phyloP scores from a whole-genome alignment of 2,113 vertebrate genomes.

The Prinia subflava region DNA sequence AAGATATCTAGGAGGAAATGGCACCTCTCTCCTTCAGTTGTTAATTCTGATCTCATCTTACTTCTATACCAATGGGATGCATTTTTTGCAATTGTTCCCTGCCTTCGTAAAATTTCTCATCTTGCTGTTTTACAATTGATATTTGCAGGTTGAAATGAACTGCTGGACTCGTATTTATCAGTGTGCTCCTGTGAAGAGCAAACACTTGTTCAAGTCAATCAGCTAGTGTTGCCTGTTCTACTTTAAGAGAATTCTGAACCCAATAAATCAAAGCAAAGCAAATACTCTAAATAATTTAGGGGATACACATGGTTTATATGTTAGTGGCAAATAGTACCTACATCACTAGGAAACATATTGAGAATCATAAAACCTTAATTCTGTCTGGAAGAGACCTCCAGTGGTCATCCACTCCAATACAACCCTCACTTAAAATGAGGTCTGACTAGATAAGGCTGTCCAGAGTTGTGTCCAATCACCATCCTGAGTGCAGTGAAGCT shows the following conservation, averaged over 20 bases:
- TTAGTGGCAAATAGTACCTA: conserved; percentile 13
- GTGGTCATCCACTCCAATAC: neutral
- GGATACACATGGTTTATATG: neutral
- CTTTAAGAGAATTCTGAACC: neutral
- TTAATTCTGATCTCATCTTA: neutral
- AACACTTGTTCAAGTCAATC: neutral
- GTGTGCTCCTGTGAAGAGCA: neutral
- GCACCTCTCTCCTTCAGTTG: neutral
- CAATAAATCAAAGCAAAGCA: neutral
- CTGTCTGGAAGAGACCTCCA: neutral
- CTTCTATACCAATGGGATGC: neutral
- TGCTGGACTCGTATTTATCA: neutral
- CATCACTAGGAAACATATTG: neutral
- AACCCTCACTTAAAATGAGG: neutral
- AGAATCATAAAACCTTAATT: neutral
- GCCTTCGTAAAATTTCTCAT: neutral
- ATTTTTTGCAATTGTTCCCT: neutral
- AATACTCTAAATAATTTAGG: neutral
- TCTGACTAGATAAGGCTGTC: neutral
- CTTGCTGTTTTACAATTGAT: neutral
- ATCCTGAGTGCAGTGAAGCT: neutral
- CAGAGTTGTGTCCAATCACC: neutral
- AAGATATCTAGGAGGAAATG: neutral
- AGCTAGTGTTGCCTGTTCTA: neutral
- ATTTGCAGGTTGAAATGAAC: neutral